Base-by-base conservation (phyloP, 2,888 invertebrate species). In the Heliconius sara region DNA sequence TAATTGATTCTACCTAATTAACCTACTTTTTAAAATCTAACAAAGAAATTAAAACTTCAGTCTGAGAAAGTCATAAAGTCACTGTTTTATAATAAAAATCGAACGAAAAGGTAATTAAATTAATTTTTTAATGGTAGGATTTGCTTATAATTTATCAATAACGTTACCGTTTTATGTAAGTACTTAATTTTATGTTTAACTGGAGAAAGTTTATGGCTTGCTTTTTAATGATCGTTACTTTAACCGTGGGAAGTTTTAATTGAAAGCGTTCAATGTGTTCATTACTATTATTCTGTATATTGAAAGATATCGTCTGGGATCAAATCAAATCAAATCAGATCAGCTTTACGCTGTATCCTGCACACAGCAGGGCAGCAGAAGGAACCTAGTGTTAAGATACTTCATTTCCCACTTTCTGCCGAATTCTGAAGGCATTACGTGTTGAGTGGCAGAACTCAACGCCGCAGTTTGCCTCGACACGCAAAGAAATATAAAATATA, bases 121-220 rank as follows among this genome's bases (percentile, higher is more conserved):
- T 7, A 10, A 10, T 22, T 67, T 68, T 22, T 39, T 22, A 13
- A 39, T 39, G 68, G n/a, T 34, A n/a, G 68, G 13, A 25, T 70
- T 70, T 43, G 2, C 22, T 70, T 16, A 43, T 47, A 70, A 70
- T 25, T 16, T 47, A 70, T 25, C 39, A 25, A 70, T 47, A 47
- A 70, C 47, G 25, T 47, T 70, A 25, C 3, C 70, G 3, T 70
- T 70, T 70, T 47, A 70, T 47, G 70, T 43, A 25, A 22, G n/a
- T 68, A 70, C 70, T 47, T 43, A 47, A 70, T 47, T 43, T 70
- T 70, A 70, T 70, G 70, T 25, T 47, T 16, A 43, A 47, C 25
- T 47, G 70, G 47, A 70, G 70, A 70, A 70, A 70, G 70, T 70
- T 39, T 70, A 43, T 7, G 16, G 16, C 16, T 19, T 43, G 43